Base-by-base conservation (phyloP, 2,888 invertebrate species). In the Trichopria drosophilae region DNA sequence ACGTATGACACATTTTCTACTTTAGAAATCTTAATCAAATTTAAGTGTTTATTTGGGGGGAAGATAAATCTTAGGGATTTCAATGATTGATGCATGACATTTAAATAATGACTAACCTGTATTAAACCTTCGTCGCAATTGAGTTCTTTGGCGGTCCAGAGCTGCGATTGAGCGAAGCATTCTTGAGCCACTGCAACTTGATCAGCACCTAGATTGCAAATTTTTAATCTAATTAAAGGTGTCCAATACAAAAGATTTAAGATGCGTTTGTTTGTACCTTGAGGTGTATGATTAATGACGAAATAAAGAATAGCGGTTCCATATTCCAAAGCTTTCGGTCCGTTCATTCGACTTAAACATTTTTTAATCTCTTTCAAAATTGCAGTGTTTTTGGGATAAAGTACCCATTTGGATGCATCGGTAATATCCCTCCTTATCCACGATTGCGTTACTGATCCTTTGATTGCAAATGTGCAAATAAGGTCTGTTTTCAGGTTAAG, bases 401-500 rank as follows among this genome's bases (percentile, higher is more conserved):
- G 41, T 1, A 53, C 59, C 72, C 72, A 71, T 9, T 55, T 49
- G 3, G 34, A 23, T 35, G 42, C 57, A 12, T 34, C 43, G 40
- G 46, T 42, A 2, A 26, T 32, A 40, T 55, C 42, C 9, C 53
- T 48, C 39, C 47, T 54, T 20, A 52, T 58, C 65, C 69, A 67
- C 10, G 60, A 58, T 40, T 57, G 61, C 4, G 53, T 65, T 46
- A 78, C 77, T 53, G 78, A 69, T 53, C 76, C 76, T 57, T 77
- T 78, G 15, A 81, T 75, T 9, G 78, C 78, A 36, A 78, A 71
- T 3, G 74, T 71, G 54, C 81, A 81, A 59, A 82, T 76, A 26
- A 77, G 69, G 53, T 79, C 72, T 19, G 68, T 67, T 29, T 75
- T 76, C 31, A 80, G 62, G 55, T 73, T 68, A 16, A 79, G 60